Base-by-base conservation (phyloP, 2,888 invertebrate genomes). In the Caenorhabditis wallacei region DNA sequence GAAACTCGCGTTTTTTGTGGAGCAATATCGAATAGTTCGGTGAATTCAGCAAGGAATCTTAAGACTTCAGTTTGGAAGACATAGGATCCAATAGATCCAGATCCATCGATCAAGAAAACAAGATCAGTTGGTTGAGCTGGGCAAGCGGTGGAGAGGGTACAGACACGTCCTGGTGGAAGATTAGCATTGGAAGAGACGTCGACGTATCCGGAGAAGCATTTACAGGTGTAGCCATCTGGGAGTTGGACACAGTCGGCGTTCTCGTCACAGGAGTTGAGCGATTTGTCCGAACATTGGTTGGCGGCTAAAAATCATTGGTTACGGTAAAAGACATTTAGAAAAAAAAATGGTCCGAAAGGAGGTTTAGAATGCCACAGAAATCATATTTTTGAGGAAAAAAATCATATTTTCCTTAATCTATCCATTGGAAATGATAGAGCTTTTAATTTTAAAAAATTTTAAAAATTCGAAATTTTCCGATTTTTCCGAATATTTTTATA, bases 71-170 rank as follows among this genome's bases (percentile, higher is more conserved):
- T 84, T 66, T 87, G 85, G 88, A 91, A 91, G 18, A 88, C 87
- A 78, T 89, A 85, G 1, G 88, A 87, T 54, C 91, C 91, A 71
- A 91, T 91, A 11, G 89, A 89, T 35, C 91, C 91, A 46, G 89
- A 89, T 20, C 91, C 91, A 71, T 91, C 91, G 64, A 91, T 84
- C 40, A 91, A 80, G 84, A 91, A 91, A 20, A 91, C 88, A 46
- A 91, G 82, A 64, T 91, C 91, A 16, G 91, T 90, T n/a, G 83
- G 82, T 40, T 90, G 91, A n/a, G 85, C 85, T 11, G 90, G 89
- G 68, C 91, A 92, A 18, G 86, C 80, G 18, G 91, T 91, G 69
- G 89, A 88, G 10, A 91, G 86, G 18, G 91, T 89, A 84, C 92
- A 92, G 46, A 91, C 91, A 46, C 91, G 82, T 40, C 92, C 92